These are phyloP conservation scores for Porphyrio hochstetteri DNA, from an alignment of 2,113 vertebrate genomes.

Conservation along the genomic window DNA sequence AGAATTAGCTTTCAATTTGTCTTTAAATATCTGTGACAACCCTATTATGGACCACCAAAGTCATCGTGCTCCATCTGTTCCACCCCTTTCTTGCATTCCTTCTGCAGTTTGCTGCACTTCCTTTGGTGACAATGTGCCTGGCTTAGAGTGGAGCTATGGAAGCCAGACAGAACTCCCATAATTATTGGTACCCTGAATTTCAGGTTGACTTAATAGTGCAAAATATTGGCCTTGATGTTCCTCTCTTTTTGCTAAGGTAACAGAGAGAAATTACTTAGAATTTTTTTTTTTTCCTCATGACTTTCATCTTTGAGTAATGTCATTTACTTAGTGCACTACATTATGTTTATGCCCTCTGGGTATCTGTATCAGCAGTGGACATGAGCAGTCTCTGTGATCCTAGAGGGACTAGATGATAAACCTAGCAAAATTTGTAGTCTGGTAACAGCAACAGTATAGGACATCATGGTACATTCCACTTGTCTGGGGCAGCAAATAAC, in stretches of 20 bases:
- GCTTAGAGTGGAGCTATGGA: neutral
- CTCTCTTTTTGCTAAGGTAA: neutral
- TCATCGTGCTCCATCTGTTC: neutral
- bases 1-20: neutral
- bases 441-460: neutral
- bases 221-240: neutral
- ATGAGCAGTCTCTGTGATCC: neutral
- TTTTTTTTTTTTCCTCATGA: neutral
- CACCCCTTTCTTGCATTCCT: neutral
- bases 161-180: neutral
- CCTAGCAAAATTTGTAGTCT: neutral
- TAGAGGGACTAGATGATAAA: neutral
- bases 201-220: neutral
- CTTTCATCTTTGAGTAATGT: neutral
- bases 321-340: neutral
- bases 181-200: neutral
- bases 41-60: neutral
- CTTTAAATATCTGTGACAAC: neutral
- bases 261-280: neutral
- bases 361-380: neutral
- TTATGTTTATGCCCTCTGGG: neutral
- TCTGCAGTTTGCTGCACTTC: neutral
- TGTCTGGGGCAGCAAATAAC: neutral
- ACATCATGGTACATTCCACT: neutral
- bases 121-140: neutral